A percentile compares a stretch with the other conserved stretches of the same genome.
phyloP scores from a whole-genome alignment of 2,888 invertebrate species.

The Xestia c-nigrum region DNA sequence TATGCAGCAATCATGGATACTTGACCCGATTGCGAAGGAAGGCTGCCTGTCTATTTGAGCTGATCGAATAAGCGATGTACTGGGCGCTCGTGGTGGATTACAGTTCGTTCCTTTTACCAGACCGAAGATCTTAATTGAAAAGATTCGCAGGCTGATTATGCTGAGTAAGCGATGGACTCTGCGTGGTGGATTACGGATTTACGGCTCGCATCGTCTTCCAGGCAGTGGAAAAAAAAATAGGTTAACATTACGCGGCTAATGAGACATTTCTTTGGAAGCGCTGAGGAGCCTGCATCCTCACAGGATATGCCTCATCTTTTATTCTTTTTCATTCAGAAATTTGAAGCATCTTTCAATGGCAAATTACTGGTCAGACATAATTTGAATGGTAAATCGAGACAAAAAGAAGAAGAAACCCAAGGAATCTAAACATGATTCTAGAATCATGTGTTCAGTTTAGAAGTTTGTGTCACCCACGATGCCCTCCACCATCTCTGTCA shows the following conservation, averaged over 20 bases:
- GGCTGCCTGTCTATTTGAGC: conserved; percentile 34
- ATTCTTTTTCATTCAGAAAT: not conserved
- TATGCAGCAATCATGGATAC: conserved; percentile 71
- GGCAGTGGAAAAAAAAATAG: not conserved
- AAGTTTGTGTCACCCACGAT: too few species aligned
- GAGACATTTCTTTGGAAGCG: not conserved
- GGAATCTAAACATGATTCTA: not conserved
- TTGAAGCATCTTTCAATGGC: not conserved
- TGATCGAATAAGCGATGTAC: not conserved
- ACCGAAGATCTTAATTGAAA: not conserved
- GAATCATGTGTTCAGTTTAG: not conserved
- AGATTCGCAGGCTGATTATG: not conserved
- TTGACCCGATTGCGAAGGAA: conserved; percentile 78
- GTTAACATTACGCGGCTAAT: not conserved
- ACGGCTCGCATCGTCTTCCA: not conserved
- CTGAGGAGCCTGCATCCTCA: not conserved
- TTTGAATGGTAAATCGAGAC: not conserved
- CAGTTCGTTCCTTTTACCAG: not conserved
- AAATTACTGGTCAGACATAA: not conserved
- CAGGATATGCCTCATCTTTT: not conserved
- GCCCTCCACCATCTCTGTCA: too few species aligned
- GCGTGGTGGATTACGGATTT: not conserved
- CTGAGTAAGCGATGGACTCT: not conserved
- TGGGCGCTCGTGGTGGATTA: not conserved
- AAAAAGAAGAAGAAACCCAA: not conserved